Evolutionary conservation across 2,888 invertebrate genomes (phyloP), one percentile per base, ranked within the genome.

Genomic region (Drosophila pegasa): DNA sequence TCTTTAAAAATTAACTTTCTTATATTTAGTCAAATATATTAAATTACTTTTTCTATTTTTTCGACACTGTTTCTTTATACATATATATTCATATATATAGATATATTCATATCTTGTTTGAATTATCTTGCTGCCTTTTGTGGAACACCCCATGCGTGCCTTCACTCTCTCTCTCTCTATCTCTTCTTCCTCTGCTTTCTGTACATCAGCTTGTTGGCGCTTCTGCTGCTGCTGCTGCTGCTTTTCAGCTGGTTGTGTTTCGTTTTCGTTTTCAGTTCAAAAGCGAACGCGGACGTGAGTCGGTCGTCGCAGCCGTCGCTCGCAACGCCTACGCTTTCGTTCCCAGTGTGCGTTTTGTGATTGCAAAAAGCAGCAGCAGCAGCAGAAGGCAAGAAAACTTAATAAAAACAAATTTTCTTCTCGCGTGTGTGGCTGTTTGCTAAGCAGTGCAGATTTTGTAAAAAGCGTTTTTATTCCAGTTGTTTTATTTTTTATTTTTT

Each of bases 321-420:
- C 66, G 78, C 73, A 62, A 70, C 64, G 70, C 70, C 60, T 67
- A 59, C 62, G 84, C 66, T 64, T 48, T 68, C 61, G 78, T 78
- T 74, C 60, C 51, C 65, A 78, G 50, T 78, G 70, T 80, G 57
- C 62, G 68, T 79, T 73, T 75, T 80, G 56, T 73, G 82, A 85
- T 80, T 80, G 82, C 82, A 85, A 82, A 85, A 85, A 78, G 52
- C 57, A 74, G 65, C 60, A 72, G 48, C 57, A 71, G 62, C 57
- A 68, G 25, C 63, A 65, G 62, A 70, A 63, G 47, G 65, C 68
- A 78, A 67, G 63, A 58, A 67, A 65, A 63, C 69, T 80, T 16
- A 69, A 68, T 48, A 67, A 65, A 58, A 62, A 33, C 50, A 22
- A 43, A 68, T 81, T 81, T 74, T 71, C 68, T 64, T 73, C 35